These are phyloP conservation scores for Dicroscelio sp. DNA, from an alignment of 2,888 invertebrate species.

Conservation along the genomic window DNA sequence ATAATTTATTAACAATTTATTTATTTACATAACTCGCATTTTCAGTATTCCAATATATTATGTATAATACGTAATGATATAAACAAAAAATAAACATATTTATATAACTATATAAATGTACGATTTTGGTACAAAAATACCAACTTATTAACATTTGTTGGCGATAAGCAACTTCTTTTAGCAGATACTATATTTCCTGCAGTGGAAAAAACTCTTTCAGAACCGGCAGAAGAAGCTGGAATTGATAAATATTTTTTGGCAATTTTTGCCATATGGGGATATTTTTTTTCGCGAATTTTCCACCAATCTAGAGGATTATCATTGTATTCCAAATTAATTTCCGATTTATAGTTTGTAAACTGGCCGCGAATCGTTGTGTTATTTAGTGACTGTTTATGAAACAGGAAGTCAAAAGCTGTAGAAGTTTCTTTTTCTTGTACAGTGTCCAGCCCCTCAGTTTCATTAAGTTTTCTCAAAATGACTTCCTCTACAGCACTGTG, in stretches of 20 bases:
- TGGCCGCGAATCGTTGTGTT: neutral
- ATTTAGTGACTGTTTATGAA: neutral
- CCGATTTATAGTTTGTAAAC: neutral
- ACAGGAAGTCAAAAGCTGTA: too few relatives aligned
- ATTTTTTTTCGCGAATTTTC: conserved; percentile 16
- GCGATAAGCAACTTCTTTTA: conserved; percentile 20
- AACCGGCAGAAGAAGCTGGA: conserved; percentile 32
- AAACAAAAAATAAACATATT: neutral
- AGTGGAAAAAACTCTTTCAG: conserved; percentile 32
- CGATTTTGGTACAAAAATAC: neutral
- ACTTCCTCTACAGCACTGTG: neutral
- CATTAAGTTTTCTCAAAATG: neutral
- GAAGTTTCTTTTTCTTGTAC: too few relatives aligned
- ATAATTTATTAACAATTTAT: too few relatives aligned
- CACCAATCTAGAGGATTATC: conserved; percentile 31
- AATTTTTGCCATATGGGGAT: neutral
- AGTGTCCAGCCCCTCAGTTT: neutral
- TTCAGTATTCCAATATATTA: too few relatives aligned
- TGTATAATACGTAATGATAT: neutral
- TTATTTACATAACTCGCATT: too few relatives aligned
- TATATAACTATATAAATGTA: neutral
- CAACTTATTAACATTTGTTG: neutral
- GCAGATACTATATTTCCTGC: conserved; percentile 32
- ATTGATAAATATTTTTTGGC: conserved; percentile 14
- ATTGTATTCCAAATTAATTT: neutral